A percentile compares a stretch with the other conserved stretches of the same genome.
phyloP scores from a whole-genome alignment of 2,797 vertebrate genomes.

The Galagoides demidoff region DNA sequence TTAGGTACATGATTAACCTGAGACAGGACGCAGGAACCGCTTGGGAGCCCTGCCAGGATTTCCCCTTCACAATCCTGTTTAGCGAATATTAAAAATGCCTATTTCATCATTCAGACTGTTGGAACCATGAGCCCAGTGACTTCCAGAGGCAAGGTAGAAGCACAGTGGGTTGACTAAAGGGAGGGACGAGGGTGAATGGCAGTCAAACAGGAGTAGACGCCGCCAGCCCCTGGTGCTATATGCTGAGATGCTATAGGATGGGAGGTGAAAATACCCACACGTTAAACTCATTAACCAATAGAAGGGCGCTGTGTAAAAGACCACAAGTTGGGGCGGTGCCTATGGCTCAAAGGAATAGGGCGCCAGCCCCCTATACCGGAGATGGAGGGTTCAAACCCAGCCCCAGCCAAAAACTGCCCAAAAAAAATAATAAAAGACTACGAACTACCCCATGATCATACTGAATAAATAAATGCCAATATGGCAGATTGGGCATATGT shows the following conservation, averaged over 20 bases:
- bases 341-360: too few relatives aligned
- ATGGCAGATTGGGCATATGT: conserved; percentile 30
- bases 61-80: conserved; percentile 85
- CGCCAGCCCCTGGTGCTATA: not conserved
- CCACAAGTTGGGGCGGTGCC: not conserved
- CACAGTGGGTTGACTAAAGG: not conserved
- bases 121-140: conserved; percentile 70
- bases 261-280: not conserved
- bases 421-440: not conserved
- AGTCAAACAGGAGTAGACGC: not conserved
- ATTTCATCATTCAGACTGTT: conserved; percentile 85
- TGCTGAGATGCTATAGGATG: not conserved
- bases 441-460: conserved; percentile 24
- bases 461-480: conserved; percentile 67
- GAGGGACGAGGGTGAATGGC: not conserved
- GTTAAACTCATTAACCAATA: not conserved
- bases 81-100: conserved; percentile 88
- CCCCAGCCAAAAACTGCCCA: too few relatives aligned
- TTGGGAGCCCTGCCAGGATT: conserved; percentile 86
- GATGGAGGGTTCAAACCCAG: too few relatives aligned
- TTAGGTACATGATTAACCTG: conserved; percentile 90
- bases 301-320: conserved; percentile 47
- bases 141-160: conserved; percentile 59
- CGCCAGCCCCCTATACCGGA: too few relatives aligned
- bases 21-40: conserved; percentile 85